Base-by-base conservation (phyloP, 1,140 invertebrate genomes). In the Sminthurides bifidus region DNA sequence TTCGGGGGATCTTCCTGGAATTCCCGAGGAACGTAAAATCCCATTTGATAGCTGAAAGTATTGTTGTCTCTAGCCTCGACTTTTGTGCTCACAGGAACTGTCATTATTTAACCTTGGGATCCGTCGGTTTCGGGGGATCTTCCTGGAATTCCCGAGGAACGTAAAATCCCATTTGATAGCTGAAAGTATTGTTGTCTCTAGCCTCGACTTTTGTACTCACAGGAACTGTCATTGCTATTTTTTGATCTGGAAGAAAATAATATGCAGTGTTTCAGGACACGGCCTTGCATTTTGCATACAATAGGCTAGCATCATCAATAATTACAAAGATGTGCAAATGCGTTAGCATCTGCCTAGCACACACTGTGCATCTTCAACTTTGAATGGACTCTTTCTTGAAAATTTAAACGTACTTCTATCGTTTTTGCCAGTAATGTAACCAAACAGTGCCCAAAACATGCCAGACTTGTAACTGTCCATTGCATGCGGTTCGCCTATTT, bases 161-260 rank as follows among this genome's bases (percentile, higher is more conserved):
- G 45, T 48, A 48, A 24, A 48, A 48, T 21, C 45, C 45, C 45
- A 48, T 48, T 29, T 48, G 45, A 48, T 21, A 29, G 12, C 19
- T 48, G 10, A 35, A 35, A 10, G 10, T 35, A n/a, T 35, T 35
- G 10, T 35, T n/a, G 10, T n/a, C 33, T 35, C 10, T 35, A 21
- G 5, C 12, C 26, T 48, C 45, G 4, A 48, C 45, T 48, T 29
- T 48, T 6, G 21, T 48, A 29, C 19, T 48, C 23, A 48, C 45
- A 15, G 45, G 26, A 10, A 48, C 45, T 26, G 45, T 23, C 45
- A 48, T 48, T 14, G 40, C 40, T 10, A 43, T 43, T 21, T 43
- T 43, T 12, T 37, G 17, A 37, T n/a, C n/a, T n/a, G n/a, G n/a
- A n/a, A n/a, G n/a, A n/a, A n/a, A n/a, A n/a, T n/a, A n/a, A n/a